phyloP scores from a whole-genome alignment of 2,797 vertebrate genomes.

The Gallinago stenura region DNA sequence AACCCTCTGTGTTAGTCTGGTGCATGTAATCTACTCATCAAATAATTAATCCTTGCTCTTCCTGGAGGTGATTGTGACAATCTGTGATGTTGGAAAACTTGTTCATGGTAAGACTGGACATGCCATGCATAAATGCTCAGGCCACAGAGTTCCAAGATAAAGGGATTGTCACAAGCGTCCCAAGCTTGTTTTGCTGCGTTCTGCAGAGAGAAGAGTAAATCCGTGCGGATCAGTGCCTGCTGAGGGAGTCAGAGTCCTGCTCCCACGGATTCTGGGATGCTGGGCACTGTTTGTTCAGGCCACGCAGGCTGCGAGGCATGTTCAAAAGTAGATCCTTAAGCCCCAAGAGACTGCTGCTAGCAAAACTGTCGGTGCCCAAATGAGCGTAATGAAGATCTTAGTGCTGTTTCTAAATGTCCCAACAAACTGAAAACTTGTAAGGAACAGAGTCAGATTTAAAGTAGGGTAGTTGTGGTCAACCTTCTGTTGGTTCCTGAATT shows the following conservation, averaged over 20 bases:
- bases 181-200: neutral
- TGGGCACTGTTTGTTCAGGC: neutral
- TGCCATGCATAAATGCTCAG: neutral
- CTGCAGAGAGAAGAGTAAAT: neutral
- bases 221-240: neutral
- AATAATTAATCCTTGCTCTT: neutral
- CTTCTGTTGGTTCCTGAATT: neutral
- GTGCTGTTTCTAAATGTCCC: neutral
- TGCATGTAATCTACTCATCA: neutral
- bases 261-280: neutral
- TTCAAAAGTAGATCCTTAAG: neutral
- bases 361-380: neutral
- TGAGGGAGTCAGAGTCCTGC: neutral
- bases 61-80: neutral
- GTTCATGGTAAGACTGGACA: neutral
- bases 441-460: neutral
- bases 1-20: neutral
- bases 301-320: rapidly evolving
- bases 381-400: neutral
- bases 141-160: neutral
- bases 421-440: neutral
- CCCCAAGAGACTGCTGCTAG: neutral
- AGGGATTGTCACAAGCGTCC: neutral
- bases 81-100: neutral
- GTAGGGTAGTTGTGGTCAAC: neutral